Evolutionary conservation across 2,113 vertebrate species (phyloP).

Genomic region (Oenanthe melanoleuca): DNA sequence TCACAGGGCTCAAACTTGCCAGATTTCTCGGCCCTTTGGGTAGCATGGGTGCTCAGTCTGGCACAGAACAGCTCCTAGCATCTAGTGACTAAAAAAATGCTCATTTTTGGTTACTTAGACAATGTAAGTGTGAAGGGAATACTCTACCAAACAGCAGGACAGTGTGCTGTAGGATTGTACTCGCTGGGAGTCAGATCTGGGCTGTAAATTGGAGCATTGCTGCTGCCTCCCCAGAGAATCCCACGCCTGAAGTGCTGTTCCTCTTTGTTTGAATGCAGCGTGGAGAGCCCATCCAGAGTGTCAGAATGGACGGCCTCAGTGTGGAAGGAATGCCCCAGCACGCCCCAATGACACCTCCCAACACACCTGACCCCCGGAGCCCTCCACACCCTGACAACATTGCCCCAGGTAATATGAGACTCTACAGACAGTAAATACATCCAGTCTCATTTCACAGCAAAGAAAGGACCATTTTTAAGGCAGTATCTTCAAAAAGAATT

Average conservation of each 20-base stretch:
- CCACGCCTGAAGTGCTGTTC: neutral
- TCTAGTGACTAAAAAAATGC: neutral
- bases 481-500: neutral
- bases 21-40: neutral
- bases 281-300: conserved; percentile 70
- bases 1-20: neutral
- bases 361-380: conserved; percentile 75
- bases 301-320: conserved; percentile 50
- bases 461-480: neutral
- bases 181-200: neutral
- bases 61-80: neutral
- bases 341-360: conserved; percentile 74
- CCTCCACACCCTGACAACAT: conserved; percentile 85
- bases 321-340: conserved; percentile 71
- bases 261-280: conserved; percentile 55
- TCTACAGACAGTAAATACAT: no score
- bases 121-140: neutral
- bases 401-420: conserved; percentile 82
- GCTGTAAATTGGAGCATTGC: neutral
- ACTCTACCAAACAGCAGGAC: neutral
- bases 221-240: neutral
- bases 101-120: neutral
- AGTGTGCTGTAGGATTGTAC: neutral
- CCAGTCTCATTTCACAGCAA: neutral
- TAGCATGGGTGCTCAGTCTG: neutral